Conservation (phyloP, 2,113 vertebrate genomes). For the Nothoprocta pentlandii region DNA sequence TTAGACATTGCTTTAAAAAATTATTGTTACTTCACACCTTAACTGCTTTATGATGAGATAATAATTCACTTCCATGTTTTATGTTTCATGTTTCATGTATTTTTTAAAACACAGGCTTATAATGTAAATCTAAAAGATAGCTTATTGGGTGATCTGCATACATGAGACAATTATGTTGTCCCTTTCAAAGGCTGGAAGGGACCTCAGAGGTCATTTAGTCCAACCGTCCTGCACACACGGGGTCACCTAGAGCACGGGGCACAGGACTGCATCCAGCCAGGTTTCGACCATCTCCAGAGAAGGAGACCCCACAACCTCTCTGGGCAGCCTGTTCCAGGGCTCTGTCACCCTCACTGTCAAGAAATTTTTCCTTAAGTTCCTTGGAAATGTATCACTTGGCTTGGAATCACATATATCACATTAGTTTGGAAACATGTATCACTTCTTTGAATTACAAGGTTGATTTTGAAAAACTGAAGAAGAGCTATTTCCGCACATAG, state of each 20-base stretch:
- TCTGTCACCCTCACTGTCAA: no score
- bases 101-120: background rate
- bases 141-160: background rate
- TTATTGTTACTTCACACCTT: background rate
- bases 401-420: fast-evolving
- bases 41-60: background rate
- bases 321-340: no score
- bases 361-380: no score
- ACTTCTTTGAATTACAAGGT: background rate
- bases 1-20: background rate
- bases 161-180: background rate
- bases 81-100: background rate
- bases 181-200: no score
- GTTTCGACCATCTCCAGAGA: no score
- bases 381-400: background rate
- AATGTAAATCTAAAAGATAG: background rate
- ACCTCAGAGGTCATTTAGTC: no score
- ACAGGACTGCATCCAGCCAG: no score
- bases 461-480: background rate
- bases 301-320: no score
- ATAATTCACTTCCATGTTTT: background rate
- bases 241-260: no score
- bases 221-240: no score
- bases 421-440: no score
- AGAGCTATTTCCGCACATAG: background rate